Evolutionary conservation across 2,113 vertebrate species (phyloP).

Genomic region (Sitta europaea): DNA sequence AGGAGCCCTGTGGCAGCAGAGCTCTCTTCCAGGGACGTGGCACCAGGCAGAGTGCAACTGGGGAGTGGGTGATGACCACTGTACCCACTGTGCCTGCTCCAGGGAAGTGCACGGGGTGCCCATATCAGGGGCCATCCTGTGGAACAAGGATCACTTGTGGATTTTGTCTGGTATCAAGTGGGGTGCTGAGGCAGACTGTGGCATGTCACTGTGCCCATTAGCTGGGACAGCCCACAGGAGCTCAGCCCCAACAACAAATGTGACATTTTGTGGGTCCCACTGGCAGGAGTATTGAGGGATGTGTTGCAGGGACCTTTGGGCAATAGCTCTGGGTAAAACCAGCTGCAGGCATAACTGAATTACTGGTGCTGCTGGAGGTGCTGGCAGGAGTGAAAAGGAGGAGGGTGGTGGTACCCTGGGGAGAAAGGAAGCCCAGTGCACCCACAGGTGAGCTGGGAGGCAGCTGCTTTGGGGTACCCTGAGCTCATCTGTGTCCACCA

Average conservation of each 20-base stretch:
- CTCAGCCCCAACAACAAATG: background rate
- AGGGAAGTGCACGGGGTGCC: background rate
- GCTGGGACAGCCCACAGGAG: background rate
- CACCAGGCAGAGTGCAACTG: accelerated
- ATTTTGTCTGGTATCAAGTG: background rate
- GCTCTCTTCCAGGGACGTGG: no score
- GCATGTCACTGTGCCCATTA: accelerated
- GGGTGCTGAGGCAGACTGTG: background rate
- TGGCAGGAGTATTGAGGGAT: accelerated
- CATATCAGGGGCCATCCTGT: accelerated
- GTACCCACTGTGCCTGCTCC: accelerated
- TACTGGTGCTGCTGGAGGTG: background rate
- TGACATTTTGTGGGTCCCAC: background rate
- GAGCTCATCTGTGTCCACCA: background rate
- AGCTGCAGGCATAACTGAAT: background rate
- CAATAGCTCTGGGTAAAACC: background rate
- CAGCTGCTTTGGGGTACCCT: background rate
- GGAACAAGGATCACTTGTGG: background rate
- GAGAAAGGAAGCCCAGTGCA: background rate
- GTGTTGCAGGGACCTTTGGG: background rate
- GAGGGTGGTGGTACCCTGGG: background rate
- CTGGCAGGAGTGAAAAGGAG: accelerated
- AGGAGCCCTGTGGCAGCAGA: background rate
- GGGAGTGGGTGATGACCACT: background rate
- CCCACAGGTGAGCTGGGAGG: background rate